phyloP scores from a whole-genome alignment of 2,888 invertebrate genomes.

The Hylaea fasciaria region DNA sequence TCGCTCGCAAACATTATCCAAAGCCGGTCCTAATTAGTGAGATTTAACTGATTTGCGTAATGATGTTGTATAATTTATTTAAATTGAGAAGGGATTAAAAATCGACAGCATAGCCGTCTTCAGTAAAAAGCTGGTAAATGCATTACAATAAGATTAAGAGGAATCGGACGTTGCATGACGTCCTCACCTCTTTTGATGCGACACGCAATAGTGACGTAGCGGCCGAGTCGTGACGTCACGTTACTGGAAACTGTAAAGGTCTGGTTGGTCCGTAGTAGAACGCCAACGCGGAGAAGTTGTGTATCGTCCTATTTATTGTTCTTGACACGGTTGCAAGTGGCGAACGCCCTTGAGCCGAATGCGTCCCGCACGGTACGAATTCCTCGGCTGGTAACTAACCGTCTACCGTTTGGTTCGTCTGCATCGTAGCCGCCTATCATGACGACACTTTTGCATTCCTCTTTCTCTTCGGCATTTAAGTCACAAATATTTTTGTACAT shows the following conservation, averaged over 20 bases:
- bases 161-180: background rate
- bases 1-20: conserved; percentile 5
- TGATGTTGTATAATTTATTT: no score
- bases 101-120: background rate
- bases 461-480: conserved; percentile 4
- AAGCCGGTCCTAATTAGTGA: conserved; percentile 5
- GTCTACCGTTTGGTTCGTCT: conserved; percentile 34
- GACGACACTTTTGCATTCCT: conserved; percentile 22
- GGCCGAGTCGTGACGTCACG: background rate
- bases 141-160: background rate
- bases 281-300: background rate
- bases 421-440: conserved; percentile 16
- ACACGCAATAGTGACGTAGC: conserved; percentile 4
- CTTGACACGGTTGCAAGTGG: conserved; percentile 43
- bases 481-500: background rate
- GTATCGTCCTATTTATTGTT: conserved; percentile 46
- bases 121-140: background rate
- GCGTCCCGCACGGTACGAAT: conserved; percentile 50
- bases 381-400: conserved; percentile 36
- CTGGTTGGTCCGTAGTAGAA: background rate
- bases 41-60: background rate
- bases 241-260: background rate
- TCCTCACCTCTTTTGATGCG: background rate
- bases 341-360: conserved; percentile 59
- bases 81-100: background rate